phyloP scores from a whole-genome alignment of 2,113 vertebrate species.

The Acrocephalus arundinaceus region DNA sequence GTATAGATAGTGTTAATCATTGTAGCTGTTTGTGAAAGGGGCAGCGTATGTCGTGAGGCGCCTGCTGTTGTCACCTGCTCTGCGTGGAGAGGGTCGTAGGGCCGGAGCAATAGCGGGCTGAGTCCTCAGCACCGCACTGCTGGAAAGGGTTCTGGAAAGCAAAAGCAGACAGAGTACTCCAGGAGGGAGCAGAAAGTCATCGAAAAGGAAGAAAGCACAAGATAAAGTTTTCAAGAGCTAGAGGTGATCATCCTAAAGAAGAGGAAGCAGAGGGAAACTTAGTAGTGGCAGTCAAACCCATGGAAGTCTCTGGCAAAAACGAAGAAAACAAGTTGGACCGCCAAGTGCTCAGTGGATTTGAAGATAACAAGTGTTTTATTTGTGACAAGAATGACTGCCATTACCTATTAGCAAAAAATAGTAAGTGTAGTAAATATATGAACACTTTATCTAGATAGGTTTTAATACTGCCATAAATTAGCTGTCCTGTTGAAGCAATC shows the following conservation, averaged over 20 bases:
- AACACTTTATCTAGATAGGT: neutral
- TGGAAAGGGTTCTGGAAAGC: neutral
- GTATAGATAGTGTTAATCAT: fast-evolving
- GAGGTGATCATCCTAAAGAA: neutral
- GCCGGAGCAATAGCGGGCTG: fast-evolving
- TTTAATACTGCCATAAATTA: neutral
- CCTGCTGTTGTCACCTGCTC: neutral
- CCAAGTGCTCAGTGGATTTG: neutral
- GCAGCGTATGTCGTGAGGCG: fast-evolving
- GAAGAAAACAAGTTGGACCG: neutral
- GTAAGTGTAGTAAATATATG: neutral
- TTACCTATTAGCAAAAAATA: neutral
- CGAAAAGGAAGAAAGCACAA: neutral
- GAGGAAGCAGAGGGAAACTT: neutral
- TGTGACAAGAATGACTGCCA: neutral
- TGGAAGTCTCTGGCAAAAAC: fast-evolving
- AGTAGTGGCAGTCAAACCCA: neutral
- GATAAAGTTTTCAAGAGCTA: neutral
- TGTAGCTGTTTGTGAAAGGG: fast-evolving
- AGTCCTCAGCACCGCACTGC: fast-evolving
- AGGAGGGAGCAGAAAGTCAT: neutral
- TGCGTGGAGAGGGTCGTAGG: fast-evolving
- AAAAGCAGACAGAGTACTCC: neutral
- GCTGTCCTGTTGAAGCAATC: neutral
- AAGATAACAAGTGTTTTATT: neutral